Evolutionary conservation across 2,888 invertebrate species (phyloP).

Genomic region (Catocala sponsa): DNA sequence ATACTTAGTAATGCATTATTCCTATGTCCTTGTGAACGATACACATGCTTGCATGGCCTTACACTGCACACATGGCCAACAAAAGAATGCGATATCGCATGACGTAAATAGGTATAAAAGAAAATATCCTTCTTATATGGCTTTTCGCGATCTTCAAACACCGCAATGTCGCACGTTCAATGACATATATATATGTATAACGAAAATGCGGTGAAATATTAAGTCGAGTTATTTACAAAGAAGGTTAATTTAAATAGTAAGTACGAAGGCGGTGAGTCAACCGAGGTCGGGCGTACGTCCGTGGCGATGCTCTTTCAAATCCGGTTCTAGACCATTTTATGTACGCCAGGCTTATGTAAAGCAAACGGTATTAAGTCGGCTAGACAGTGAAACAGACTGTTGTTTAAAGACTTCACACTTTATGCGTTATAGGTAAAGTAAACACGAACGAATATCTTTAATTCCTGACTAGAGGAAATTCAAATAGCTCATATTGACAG

Average conservation of each 20-base stretch:
- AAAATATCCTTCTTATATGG: not conserved
- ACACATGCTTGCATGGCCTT: conserved; percentile 5
- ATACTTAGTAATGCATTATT: conserved; percentile 8
- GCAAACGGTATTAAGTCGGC: conserved; percentile 43
- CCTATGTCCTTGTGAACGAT: conserved; percentile 4
- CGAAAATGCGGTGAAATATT: conserved; percentile 1
- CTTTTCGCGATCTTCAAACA: not conserved
- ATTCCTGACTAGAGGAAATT: not conserved
- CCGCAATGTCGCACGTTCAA: conserved; percentile 1
- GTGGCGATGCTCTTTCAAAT: conserved; percentile 69
- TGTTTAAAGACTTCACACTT: conserved; percentile 23
- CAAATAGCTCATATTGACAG: not conserved
- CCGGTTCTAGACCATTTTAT: conserved; percentile 67
- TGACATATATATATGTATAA: conserved; percentile 1
- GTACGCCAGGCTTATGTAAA: conserved; percentile 56
- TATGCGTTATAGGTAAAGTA: not conserved
- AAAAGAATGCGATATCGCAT: conserved; percentile 1
- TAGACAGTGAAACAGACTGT: conserved; percentile 44
- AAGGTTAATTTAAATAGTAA: conserved; percentile 33
- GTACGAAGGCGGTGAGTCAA: conserved; percentile 65
- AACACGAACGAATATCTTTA: conserved; percentile 1
- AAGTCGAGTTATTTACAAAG: not conserved
- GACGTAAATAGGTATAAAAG: not conserved
- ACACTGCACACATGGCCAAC: not conserved
- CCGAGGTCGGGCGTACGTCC: conserved; percentile 61